Evolutionary conservation across 2,113 vertebrate genomes (phyloP).

Genomic region (Chitala chitala): DNA sequence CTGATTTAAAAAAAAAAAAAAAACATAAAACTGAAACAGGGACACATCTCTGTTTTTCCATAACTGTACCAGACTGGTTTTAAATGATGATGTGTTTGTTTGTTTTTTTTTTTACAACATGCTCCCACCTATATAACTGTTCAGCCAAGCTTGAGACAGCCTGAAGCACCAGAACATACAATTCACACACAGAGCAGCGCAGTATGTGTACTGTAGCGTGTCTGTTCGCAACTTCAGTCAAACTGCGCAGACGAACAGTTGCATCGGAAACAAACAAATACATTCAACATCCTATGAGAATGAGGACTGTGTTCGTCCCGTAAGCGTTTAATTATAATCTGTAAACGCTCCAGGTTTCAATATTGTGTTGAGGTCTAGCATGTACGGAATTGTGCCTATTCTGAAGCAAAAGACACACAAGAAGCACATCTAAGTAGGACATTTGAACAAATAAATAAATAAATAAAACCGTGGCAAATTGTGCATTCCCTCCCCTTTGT

Average conservation of each 20-base stretch:
- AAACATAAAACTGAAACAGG: constrained; percentile 12
- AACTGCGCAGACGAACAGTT: too few species aligned
- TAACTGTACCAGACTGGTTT: too few species aligned
- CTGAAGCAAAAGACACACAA: background rate
- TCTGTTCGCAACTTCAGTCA: too few species aligned
- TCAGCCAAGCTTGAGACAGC: background rate
- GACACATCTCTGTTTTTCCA: background rate
- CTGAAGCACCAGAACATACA: too few species aligned
- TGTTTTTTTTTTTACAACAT: too few species aligned
- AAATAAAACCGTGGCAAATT: constrained; percentile 25
- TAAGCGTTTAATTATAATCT: too few species aligned
- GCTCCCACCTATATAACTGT: background rate
- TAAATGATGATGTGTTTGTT: too few species aligned
- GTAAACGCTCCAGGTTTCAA: background rate
- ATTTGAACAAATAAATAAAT: constrained; percentile 11
- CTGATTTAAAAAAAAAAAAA: constrained; percentile 46
- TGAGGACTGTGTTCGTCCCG: too few species aligned
- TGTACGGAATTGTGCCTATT: background rate
- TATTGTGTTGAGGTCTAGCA: background rate
- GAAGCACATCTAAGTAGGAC: background rate
- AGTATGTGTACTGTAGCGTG: too few species aligned
- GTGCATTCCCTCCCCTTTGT: constrained; percentile 28
- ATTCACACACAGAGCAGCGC: too few species aligned
- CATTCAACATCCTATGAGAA: too few species aligned
- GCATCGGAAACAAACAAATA: too few species aligned